Conservation (phyloP, 1,140 invertebrate genomes). For the Drosophila pallidifrons region DNA sequence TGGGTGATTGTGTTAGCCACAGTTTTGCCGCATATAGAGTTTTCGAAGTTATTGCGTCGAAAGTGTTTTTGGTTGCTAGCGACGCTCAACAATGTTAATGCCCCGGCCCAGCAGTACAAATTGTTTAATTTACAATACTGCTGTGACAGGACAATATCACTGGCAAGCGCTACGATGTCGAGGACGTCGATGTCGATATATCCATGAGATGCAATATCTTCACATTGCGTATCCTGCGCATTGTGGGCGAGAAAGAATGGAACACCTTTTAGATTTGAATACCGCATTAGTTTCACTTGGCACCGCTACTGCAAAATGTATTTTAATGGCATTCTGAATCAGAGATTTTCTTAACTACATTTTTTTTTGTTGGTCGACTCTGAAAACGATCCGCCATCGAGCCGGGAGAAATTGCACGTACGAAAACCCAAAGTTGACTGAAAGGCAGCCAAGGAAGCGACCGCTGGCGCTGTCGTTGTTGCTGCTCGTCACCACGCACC, state of each 20-base stretch:
- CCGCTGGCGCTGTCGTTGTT: conserved; percentile 41
- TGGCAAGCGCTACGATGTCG: conserved; percentile 85
- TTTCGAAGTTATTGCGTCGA: conserved; percentile 21
- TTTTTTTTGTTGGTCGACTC: conserved; percentile 34
- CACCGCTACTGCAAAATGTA: conserved; percentile 18
- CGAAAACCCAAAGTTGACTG: conserved; percentile 84
- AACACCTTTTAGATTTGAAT: background rate
- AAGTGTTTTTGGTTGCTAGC: conserved; percentile 55
- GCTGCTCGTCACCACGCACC: conserved; percentile 53
- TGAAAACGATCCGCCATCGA: conserved; percentile 82
- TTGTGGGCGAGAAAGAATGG: too few species aligned
- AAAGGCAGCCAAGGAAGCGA: conserved; percentile 79
- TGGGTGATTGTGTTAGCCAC: conserved; percentile 26
- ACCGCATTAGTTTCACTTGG: background rate
- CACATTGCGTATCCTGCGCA: background rate
- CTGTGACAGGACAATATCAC: conserved; percentile 98
- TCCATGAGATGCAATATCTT: conserved; percentile 38
- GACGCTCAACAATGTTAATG: conserved; percentile 87
- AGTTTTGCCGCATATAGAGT: conserved; percentile 64
- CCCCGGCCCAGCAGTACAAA: conserved; percentile 94
- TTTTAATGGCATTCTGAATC: conserved; percentile 23
- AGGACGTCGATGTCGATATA: background rate
- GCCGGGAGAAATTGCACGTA: conserved; percentile 84
- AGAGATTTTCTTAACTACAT: background rate
- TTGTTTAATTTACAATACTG: conserved; percentile 89